phyloP scores from a whole-genome alignment of 2,888 invertebrate genomes.

The Oligia latruncula region DNA sequence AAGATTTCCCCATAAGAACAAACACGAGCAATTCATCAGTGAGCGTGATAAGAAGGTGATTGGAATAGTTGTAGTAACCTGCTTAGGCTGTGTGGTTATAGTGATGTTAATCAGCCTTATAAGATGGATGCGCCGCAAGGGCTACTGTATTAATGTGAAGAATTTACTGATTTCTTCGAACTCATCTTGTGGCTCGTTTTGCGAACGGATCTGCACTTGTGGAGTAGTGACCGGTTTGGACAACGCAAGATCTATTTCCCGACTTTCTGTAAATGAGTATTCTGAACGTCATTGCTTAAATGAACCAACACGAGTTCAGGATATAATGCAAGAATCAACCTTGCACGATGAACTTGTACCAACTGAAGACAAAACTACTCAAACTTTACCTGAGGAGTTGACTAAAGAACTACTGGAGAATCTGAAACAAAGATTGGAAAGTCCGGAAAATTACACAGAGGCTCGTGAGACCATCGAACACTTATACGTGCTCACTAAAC shows the following conservation, averaged over 20 bases:
- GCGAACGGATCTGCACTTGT: conserved; percentile 82
- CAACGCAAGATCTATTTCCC: conserved; percentile 91
- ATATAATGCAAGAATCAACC: conserved; percentile 78
- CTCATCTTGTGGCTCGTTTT: conserved; percentile 80
- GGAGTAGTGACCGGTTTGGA: conserved; percentile 87
- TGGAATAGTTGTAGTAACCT: conserved; percentile 89
- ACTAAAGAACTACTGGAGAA: conserved; percentile 93
- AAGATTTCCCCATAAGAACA: conserved; percentile 84
- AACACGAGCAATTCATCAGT: conserved; percentile 70
- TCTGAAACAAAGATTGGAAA: conserved; percentile 92
- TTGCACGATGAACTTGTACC: conserved; percentile 77
- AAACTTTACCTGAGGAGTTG: conserved; percentile 93
- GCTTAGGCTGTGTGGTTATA: conserved; percentile 87
- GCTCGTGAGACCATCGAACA: conserved; percentile 94
- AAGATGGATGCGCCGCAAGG: conserved; percentile 90
- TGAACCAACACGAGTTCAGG: conserved; percentile 87
- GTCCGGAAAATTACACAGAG: conserved; percentile 93
- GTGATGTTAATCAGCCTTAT: conserved; percentile 89
- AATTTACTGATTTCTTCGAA: conserved; percentile 83
- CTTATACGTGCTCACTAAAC: conserved; percentile 93
- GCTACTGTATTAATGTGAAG: conserved; percentile 87
- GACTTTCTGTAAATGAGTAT: conserved; percentile 91
- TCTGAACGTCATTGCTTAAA: conserved; percentile 91
- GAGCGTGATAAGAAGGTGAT: conserved; percentile 84
- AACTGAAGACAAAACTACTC: conserved; percentile 91